Evolutionary conservation across 2,888 invertebrate genomes (phyloP).

Genomic region (Acleris holmiana): DNA sequence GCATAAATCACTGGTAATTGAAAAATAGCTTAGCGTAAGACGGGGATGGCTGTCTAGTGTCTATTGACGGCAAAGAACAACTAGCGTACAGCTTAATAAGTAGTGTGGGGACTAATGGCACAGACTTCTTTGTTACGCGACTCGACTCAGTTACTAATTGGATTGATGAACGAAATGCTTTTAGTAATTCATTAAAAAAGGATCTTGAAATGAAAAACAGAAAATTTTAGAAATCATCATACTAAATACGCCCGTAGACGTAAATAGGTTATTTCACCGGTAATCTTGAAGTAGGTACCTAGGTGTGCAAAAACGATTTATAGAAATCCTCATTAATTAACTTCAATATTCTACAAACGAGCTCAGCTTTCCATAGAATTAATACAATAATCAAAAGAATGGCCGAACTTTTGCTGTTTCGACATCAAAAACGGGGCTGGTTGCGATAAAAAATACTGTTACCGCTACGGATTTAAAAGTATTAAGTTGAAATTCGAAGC

Average conservation of each 20-base stretch:
- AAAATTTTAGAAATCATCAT: too few relatives aligned
- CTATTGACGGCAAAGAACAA: slow-evolving; percentile 19
- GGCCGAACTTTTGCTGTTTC: slow-evolving; percentile 8
- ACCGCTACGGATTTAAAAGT: slow-evolving; percentile 13
- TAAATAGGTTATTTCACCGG: too few relatives aligned
- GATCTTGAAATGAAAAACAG: too few relatives aligned
- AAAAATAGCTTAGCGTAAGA: slow-evolving; percentile 21
- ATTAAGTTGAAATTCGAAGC: slow-evolving; percentile 25
- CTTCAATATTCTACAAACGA: slow-evolving; percentile 11
- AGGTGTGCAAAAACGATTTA: too few relatives aligned
- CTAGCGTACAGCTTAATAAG: neutral
- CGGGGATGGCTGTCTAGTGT: slow-evolving; percentile 1
- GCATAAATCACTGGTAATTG: slow-evolving; percentile 15
- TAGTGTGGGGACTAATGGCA: slow-evolving; percentile 21
- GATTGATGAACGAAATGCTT: neutral
- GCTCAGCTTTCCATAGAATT: slow-evolving; percentile 16
- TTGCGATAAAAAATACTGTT: slow-evolving; percentile 8
- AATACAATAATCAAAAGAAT: slow-evolving; percentile 23
- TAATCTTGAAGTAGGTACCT: too few relatives aligned
- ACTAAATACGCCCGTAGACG: too few relatives aligned
- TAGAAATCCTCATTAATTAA: slow-evolving; percentile 5
- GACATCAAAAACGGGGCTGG: slow-evolving; percentile 20
- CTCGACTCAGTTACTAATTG: slow-evolving; percentile 25
- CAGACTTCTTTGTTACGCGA: slow-evolving; percentile 23
- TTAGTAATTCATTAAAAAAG: too few relatives aligned